Conservation (phyloP, 2,113 vertebrate species). For the Dendrocopos noguchii region DNA sequence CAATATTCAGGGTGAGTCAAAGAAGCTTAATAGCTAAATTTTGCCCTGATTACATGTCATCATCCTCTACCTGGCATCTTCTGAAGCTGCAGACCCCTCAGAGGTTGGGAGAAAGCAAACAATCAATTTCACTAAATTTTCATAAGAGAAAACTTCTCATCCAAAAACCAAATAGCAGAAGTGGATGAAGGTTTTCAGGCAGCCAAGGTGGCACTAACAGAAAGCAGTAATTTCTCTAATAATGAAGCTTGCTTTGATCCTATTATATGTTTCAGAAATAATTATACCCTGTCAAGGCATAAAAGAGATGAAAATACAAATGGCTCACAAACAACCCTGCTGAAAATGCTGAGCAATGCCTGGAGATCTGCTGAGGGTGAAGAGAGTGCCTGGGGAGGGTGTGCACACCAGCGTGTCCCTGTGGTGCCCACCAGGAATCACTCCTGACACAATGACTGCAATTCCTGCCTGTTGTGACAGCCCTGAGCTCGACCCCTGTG, state of each 20-base stretch:
- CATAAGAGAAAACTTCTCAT: conserved; percentile 9
- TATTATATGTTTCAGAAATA: conserved; percentile 17
- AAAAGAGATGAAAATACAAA: conserved; percentile 29
- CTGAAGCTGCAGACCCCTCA: conserved; percentile 54
- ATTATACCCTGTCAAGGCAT: conserved; percentile 22
- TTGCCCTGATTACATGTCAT: conserved; percentile 64
- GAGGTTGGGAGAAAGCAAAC: conserved; percentile 59
- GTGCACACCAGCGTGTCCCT: background rate
- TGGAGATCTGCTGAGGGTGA: background rate
- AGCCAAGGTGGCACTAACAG: background rate
- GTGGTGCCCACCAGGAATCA: background rate
- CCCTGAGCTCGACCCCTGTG: background rate
- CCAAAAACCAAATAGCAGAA: conserved; percentile 20
- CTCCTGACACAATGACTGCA: background rate
- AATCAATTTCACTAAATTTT: conserved; percentile 62
- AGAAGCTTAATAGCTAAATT: conserved; percentile 63
- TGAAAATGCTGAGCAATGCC: background rate
- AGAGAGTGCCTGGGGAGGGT: background rate
- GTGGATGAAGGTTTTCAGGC: conserved; percentile 31
- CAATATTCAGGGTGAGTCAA: conserved; percentile 71
- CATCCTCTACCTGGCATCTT: conserved; percentile 56
- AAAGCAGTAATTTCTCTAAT: conserved; percentile 40
- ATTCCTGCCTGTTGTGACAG: background rate
- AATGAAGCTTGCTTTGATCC: conserved; percentile 44
- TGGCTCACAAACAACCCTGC: background rate